phyloP scores from a whole-genome alignment of 2,888 invertebrate genomes.

The Copidosoma aretas region DNA sequence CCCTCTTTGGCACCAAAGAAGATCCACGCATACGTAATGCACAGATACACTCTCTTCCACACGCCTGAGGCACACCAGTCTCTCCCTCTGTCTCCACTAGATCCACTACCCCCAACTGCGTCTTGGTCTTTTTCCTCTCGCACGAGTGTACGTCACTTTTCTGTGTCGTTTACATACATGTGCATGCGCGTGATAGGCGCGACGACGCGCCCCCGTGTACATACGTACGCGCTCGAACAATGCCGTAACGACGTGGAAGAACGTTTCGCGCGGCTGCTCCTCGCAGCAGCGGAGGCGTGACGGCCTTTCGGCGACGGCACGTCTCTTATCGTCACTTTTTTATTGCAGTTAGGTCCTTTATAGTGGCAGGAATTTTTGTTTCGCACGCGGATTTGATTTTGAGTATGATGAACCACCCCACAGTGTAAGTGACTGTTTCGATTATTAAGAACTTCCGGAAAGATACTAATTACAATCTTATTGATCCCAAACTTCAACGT shows the following conservation, averaged over 20 bases:
- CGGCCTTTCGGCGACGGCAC: background rate
- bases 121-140: constrained; percentile 23
- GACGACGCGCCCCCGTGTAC: constrained; percentile 6
- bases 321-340: background rate
- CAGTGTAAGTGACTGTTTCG: no score
- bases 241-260: constrained; percentile 33
- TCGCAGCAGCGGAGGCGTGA: constrained; percentile 8
- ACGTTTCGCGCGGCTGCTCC: constrained; percentile 1
- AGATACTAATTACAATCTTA: no score
- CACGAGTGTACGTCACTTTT: constrained; percentile 35
- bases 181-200: background rate
- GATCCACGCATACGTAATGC: background rate
- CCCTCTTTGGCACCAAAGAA: background rate
- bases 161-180: constrained; percentile 34
- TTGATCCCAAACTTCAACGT: no score
- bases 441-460: no score
- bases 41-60: background rate
- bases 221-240: constrained; percentile 13
- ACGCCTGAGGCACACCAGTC: constrained; percentile 9
- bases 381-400: no score
- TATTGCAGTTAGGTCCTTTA: no score
- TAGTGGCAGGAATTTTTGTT: no score
- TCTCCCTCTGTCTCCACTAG: constrained; percentile 20
- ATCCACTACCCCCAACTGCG: background rate
- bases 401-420: no score